Percentiles rank a stretch among this genome's conserved stretches.
Conservation (phyloP, 2,888 invertebrate genomes). For the Cosmorhoe ocellata region DNA sequence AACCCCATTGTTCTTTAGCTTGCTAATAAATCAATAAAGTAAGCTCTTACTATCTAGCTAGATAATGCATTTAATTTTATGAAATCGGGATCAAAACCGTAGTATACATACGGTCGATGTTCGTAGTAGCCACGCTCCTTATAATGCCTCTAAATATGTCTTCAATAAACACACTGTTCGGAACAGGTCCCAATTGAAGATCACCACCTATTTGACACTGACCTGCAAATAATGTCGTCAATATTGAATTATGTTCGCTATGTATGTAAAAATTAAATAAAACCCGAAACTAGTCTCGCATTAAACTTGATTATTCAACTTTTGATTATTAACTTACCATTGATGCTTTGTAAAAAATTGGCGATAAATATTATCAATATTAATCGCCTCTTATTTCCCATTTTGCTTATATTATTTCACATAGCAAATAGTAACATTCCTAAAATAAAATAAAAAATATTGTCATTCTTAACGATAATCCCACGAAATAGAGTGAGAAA, state of each 20-base stretch:
- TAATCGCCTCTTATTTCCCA: slow-evolving; percentile 32
- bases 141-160: slow-evolving; percentile 54
- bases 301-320: neutral
- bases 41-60: too few species aligned
- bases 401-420: slow-evolving; percentile 22
- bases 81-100: neutral
- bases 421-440: slow-evolving; percentile 34
- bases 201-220: slow-evolving; percentile 54
- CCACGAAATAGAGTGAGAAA: neutral
- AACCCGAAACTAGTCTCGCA: too few species aligned
- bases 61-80: too few species aligned
- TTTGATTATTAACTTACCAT: slow-evolving; percentile 42
- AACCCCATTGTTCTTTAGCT: too few species aligned
- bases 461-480: neutral
- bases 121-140: slow-evolving; percentile 42
- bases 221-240: slow-evolving; percentile 42
- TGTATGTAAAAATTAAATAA: too few species aligned
- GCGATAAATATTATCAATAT: slow-evolving; percentile 33
- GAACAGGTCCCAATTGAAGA: slow-evolving; percentile 41
- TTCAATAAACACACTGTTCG: slow-evolving; percentile 34
- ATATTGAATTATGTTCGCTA: too few species aligned
- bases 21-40: too few species aligned
- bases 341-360: slow-evolving; percentile 29
- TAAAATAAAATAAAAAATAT: slow-evolving; percentile 19
- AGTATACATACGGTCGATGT: slow-evolving; percentile 50